phyloP scores from a whole-genome alignment of 2,113 vertebrate genomes.

The Natator depressus region DNA sequence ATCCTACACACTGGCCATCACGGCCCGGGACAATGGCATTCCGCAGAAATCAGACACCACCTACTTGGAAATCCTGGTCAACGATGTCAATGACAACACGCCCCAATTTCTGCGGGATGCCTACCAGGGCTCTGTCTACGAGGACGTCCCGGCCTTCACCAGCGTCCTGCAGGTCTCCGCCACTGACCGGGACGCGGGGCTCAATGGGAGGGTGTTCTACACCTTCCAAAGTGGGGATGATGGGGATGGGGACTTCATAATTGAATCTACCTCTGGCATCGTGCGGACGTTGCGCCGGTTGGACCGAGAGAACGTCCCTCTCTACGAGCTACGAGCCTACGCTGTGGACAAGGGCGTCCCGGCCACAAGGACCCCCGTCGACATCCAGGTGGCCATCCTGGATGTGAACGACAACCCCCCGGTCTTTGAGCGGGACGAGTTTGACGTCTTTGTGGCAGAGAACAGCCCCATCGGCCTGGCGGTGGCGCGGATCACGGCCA shows the following conservation, averaged over 20 bases:
- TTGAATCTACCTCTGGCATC: conserved; percentile 95
- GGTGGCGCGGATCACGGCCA: conserved; percentile 90
- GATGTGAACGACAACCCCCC: conserved; percentile 97
- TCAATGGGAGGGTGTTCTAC: conserved; percentile 94
- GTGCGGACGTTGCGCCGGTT: conserved; percentile 90
- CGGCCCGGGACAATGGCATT: conserved; percentile 93
- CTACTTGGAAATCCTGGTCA: conserved; percentile 96
- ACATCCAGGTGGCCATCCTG: conserved; percentile 88
- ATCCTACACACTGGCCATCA: conserved; percentile 95
- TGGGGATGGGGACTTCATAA: conserved; percentile 94
- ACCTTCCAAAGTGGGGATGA: conserved; percentile 95
- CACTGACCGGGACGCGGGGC: conserved; percentile 91
- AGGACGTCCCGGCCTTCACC: conserved; percentile 92
- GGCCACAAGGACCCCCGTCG: conserved; percentile 83
- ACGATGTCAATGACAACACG: conserved; percentile 93
- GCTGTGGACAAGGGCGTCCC: conserved; percentile 94
- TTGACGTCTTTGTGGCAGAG: conserved; percentile 94
- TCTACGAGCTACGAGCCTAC: conserved; percentile 86
- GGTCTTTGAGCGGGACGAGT: conserved; percentile 92
- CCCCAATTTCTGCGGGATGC: conserved; percentile 91
- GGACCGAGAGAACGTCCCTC: conserved; percentile 91
- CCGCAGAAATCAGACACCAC: conserved; percentile 98
- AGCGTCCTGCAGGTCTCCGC: conserved; percentile 95
- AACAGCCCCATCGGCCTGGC: conserved; percentile 95
- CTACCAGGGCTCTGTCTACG: conserved; percentile 90